Base-by-base conservation (phyloP, 2,888 invertebrate species). In the Gnatocerus cornutus region DNA sequence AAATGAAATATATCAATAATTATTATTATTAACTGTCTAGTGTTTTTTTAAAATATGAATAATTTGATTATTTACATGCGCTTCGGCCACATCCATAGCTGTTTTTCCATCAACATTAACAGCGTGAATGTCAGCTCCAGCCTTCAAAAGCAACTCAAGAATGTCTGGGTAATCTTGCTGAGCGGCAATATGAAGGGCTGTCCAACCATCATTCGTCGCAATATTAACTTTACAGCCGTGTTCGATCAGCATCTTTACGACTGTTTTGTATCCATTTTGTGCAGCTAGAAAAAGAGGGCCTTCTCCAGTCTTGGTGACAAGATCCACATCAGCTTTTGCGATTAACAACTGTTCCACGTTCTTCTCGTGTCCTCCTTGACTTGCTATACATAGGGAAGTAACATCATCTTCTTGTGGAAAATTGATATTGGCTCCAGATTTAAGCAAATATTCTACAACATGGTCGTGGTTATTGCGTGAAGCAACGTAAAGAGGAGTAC, bases 311-410 rank as follows among this genome's bases (percentile, higher is more conserved):
- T 33, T 30, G 3, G 33, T 6, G 5, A 12, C 6, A 0, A 6
- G 6, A 53, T 53, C 33, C 0, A 53, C 52, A 33, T 53, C 14
- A 53, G 52, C 33, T 4, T 33, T 33, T 4, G 7, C 1, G 1
- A 13, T 7, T 9, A 53, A 13, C 12, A 53, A 12, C 12, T 33
- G 9, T 9, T 53, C 9, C 4, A 53, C 52, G 14, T 33, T 33
- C 9, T 33, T 3, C 14, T 33, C 13, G n/a, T 53, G 52, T 33
- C 52, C 52, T 53, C 33, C 52, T 53, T 53, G 52, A 12, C 27
- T 30, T 8, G 52, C 52, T 13, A 53, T 53, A 10, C 30, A 37
- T 1, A 53, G 10, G 8, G 52, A 33, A 9, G 52, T 53, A 7
- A 33, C 52, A 10, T 12, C 12, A 13, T 53, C 52, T 9, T 33